phyloP scores from a whole-genome alignment of 2,113 vertebrate species.

The Tapirus terrestris region DNA sequence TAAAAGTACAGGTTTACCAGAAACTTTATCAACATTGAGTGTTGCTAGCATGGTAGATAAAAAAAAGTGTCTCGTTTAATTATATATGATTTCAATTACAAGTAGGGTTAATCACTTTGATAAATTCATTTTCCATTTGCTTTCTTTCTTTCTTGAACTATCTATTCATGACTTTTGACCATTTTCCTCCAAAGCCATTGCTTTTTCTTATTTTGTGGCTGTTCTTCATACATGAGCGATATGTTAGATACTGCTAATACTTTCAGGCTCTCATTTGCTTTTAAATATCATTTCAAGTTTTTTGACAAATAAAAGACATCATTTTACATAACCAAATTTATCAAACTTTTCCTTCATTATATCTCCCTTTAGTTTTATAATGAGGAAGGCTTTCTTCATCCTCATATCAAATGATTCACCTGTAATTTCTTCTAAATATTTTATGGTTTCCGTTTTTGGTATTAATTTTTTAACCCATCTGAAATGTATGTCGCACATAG shows the following conservation, averaged over 20 bases:
- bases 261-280: not conserved
- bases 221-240: not conserved
- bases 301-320: not conserved
- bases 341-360: not conserved
- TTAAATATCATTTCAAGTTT: not conserved
- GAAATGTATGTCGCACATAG: not conserved
- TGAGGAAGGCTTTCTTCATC: not conserved
- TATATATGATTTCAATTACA: not conserved
- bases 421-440: not conserved
- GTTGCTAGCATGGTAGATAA: not conserved
- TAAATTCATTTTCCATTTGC: not conserved
- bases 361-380: not conserved
- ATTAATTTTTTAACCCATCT: not conserved
- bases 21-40: not conserved
- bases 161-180: not conserved
- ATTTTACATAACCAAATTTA: not conserved
- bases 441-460: not conserved
- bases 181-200: not conserved
- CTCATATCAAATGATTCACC: not conserved
- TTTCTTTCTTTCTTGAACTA: not conserved
- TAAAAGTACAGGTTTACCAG: not conserved
- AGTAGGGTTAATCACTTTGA: not conserved
- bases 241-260: not conserved
- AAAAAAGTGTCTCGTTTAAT: not conserved
- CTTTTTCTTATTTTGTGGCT: not conserved